Conservation (phyloP, 2,888 invertebrate genomes). For the Sarcophaga caerulescens region DNA sequence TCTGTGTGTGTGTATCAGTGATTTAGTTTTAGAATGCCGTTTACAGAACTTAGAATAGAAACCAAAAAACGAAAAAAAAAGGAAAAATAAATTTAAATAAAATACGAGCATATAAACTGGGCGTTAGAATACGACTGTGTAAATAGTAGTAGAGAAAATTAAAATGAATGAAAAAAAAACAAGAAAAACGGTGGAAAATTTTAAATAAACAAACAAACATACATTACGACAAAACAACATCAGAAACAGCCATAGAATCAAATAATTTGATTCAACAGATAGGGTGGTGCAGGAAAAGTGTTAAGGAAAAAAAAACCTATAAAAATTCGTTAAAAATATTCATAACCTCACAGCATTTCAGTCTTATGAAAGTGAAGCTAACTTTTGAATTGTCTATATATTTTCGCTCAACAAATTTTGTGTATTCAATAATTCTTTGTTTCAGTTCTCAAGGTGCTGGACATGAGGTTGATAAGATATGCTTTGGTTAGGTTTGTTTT, state of each 20-base stretch:
- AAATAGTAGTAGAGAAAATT: conserved; percentile 44
- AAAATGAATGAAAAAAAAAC: conserved; percentile 15
- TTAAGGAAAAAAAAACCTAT: too few relatives aligned
- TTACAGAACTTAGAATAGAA: background rate
- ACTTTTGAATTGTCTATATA: too few relatives aligned
- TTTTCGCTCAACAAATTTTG: too few relatives aligned
- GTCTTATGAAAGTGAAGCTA: too few relatives aligned
- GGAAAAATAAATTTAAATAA: conserved; percentile 52
- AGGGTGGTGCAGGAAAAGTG: background rate
- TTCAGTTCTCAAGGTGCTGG: too few relatives aligned
- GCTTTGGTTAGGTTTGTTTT: too few relatives aligned
- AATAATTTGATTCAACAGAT: conserved; percentile 14
- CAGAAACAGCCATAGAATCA: conserved; percentile 27
- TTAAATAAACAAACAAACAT: conserved; percentile 5
- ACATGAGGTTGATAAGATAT: too few relatives aligned
- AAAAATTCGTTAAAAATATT: too few relatives aligned
- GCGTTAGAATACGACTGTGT: conserved; percentile 45
- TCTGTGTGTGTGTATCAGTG: background rate
- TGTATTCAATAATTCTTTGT: too few relatives aligned
- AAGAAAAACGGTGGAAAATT: background rate
- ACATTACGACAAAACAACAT: conserved; percentile 44
- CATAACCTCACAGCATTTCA: too few relatives aligned
- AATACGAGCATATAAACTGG: conserved; percentile 38
- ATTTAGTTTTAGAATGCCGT: background rate
- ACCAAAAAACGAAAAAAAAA: background rate